Evolutionary conservation across 2,888 invertebrate genomes (phyloP), one percentile per base, ranked within the genome.

Genomic region (Platycheirus rosarum): DNA sequence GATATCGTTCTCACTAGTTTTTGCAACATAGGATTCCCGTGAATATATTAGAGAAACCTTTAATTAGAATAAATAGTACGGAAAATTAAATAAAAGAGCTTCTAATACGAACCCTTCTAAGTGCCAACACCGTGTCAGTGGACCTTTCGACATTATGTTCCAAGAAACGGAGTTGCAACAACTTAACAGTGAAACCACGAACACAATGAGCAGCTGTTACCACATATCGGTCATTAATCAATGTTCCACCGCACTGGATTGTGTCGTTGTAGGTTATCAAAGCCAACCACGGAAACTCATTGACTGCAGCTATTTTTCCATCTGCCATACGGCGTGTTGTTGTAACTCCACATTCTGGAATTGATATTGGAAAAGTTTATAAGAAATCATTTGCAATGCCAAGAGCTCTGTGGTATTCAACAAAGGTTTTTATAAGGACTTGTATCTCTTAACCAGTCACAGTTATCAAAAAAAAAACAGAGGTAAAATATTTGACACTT

Each of bases 1-100:
- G 80, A 96, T 94, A 87, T 96, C 95, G 86, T 95, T 95, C 90
- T 95, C 94, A 87, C 93, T 95, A 11, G 93, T 93, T 13, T 2
- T 48, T 0, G 63, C 68, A 5, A n/a, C n/a, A n/a, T 82, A 82
- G 14, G 14, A 55, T 0, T 40, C 29, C 0, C 57, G 62, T 2
- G 77, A 46, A 16, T 51, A 68, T 2, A 82, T 63, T 13, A 40
- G 46, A 9, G 71, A 11, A 13, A 71, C 44, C 76, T 82, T n/a
- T 0, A 23, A n/a, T n/a, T n/a, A n/a, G n/a, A n/a, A n/a, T n/a
- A 35, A 35, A 1, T 7, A 0, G 14, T 35, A 49, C 1, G 29
- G 26, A 8, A 16, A 13, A 8, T 26, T 51, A 0, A 14, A 3
- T 4, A 2, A 29, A 18, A 29, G 20, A 13, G 8, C 16, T 1